Conservation (phyloP, 1,140 invertebrate genomes). For the Rhopalosiphum padi region DNA sequence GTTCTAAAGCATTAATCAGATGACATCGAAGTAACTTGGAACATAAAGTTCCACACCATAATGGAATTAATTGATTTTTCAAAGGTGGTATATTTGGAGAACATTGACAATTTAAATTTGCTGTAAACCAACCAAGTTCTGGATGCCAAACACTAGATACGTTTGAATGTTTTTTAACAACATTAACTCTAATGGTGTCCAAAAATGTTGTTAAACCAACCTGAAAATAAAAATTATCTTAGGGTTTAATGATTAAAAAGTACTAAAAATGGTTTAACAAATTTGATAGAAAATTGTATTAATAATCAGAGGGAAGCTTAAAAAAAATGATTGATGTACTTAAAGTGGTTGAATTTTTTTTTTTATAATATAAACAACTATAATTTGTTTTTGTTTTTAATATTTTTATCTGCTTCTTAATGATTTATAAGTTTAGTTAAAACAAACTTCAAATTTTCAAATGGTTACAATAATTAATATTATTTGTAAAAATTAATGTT, state of each 20-base stretch:
- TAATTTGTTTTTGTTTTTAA: background rate
- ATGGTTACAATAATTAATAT: background rate
- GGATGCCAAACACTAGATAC: constrained; percentile 55
- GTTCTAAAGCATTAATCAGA: constrained; percentile 32
- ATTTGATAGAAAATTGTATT: too few species aligned
- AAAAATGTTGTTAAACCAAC: constrained; percentile 49
- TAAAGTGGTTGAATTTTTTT: background rate
- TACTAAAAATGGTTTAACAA: too few species aligned
- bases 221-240: background rate
- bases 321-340: background rate
- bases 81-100: constrained; percentile 52
- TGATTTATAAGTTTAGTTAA: background rate
- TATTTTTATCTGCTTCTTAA: too few species aligned
- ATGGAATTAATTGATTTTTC: constrained; percentile 44
- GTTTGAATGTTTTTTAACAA: constrained; percentile 45
- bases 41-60: constrained; percentile 55
- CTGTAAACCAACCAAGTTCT: constrained; percentile 54
- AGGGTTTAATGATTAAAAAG: background rate
- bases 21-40: constrained; percentile 38
- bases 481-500: too few species aligned
- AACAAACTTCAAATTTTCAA: background rate
- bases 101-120: constrained; percentile 52
- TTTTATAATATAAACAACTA: background rate
- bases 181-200: constrained; percentile 42
- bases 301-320: background rate